phyloP scores from a whole-genome alignment of 2,888 invertebrate species.

The Trachelus tabidus region DNA sequence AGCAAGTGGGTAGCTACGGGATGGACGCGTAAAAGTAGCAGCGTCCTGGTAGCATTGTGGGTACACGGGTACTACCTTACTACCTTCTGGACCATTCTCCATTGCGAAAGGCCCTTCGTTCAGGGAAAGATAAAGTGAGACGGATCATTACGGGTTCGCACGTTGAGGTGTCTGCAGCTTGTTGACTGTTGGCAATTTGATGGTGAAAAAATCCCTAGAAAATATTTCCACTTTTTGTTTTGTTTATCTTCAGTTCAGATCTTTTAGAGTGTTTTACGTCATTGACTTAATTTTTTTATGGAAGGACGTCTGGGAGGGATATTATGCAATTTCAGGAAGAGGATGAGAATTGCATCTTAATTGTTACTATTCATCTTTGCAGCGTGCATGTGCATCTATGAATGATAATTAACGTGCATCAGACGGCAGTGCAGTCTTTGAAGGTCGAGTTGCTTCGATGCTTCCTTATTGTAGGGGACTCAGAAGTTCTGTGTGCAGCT shows the following conservation, averaged over 20 bases:
- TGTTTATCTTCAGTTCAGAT: background rate
- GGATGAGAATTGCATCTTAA: background rate
- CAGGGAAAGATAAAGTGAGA: background rate
- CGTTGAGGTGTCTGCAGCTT: background rate
- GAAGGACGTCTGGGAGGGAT: background rate
- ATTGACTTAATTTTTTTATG: background rate
- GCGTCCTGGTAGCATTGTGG: background rate
- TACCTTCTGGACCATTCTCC: background rate
- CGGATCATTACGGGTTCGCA: slow-evolving; percentile 37
- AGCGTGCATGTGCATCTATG: slow-evolving; percentile 10
- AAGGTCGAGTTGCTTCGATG: slow-evolving; percentile 52
- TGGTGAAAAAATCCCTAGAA: background rate
- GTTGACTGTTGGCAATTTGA: background rate
- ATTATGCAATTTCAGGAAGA: background rate
- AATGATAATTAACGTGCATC: slow-evolving; percentile 42
- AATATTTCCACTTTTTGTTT: background rate
- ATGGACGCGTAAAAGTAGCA: background rate
- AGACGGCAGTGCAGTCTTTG: slow-evolving; percentile 44
- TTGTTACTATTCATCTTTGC: background rate
- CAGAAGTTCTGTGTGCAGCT: background rate
- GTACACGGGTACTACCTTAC: background rate
- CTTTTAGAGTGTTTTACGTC: background rate
- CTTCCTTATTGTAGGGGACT: slow-evolving; percentile 49
- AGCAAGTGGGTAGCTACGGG: slow-evolving; percentile 15
- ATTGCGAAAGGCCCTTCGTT: background rate